Conservation (phyloP, 1,140 invertebrate species). For the Bombus superbus region DNA sequence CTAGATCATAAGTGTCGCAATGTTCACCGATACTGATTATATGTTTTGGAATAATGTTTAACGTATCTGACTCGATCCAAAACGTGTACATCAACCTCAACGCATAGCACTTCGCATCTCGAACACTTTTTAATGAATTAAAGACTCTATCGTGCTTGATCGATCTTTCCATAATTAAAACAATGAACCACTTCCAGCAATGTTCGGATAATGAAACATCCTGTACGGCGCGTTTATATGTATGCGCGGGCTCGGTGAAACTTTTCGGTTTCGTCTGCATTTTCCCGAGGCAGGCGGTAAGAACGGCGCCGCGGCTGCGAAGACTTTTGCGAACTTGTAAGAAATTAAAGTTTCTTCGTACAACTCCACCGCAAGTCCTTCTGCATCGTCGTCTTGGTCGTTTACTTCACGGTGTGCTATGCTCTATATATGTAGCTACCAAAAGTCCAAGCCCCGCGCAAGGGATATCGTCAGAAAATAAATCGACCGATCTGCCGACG, state of each 20-base stretch:
- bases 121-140: too few species aligned
- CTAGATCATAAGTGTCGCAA: too few species aligned
- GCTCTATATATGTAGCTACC: not conserved
- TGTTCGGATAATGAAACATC: not conserved
- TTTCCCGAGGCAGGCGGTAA: conserved; percentile 26
- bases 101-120: too few species aligned
- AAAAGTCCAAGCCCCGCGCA: conserved; percentile 3
- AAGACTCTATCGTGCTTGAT: too few species aligned
- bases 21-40: too few species aligned
- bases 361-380: conserved; percentile 40
- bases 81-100: too few species aligned
- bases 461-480: conserved; percentile 1
- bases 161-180: too few species aligned
- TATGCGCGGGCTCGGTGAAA: conserved; percentile 32
- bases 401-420: too few species aligned
- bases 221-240: conserved; percentile 26
- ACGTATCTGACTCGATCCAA: too few species aligned
- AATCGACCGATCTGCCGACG: not conserved
- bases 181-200: too few species aligned
- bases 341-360: conserved; percentile 52
- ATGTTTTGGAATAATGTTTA: too few species aligned
- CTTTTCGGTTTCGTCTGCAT: conserved; percentile 50
- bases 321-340: conserved; percentile 54
- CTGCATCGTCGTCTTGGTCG: not conserved
- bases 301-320: conserved; percentile 9